Conservation (phyloP, 2,113 vertebrate species). For the Aegithalos caudatus region DNA sequence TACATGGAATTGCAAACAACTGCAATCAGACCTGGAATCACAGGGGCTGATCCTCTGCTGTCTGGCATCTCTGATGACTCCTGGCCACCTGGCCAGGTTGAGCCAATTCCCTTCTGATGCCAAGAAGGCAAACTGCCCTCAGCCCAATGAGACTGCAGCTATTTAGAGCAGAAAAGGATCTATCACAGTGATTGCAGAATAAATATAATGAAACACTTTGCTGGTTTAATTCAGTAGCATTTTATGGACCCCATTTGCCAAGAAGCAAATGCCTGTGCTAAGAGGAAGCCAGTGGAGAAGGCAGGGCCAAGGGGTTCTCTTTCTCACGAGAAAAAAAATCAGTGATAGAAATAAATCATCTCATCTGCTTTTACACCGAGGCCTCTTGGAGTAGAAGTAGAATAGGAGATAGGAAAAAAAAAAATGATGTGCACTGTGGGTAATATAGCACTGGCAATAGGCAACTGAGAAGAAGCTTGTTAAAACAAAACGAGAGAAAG, state of each 20-base stretch:
- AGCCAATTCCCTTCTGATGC: neutral
- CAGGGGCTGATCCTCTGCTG: neutral
- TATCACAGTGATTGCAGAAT: neutral
- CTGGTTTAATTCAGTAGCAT: neutral
- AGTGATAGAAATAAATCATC: conserved; percentile 34
- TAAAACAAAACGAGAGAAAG: conserved; percentile 58
- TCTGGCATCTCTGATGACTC: neutral
- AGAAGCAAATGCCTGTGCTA: neutral
- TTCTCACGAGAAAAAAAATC: neutral
- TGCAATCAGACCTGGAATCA: neutral
- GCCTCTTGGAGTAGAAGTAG: neutral
- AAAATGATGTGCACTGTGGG: neutral
- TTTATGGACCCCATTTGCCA: neutral
- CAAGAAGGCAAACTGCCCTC: neutral
- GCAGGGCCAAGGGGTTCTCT: neutral
- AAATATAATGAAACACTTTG: neutral
- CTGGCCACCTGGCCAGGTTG: neutral
- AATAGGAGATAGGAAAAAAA: neutral
- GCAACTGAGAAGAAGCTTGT: neutral
- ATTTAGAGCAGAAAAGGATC: neutral
- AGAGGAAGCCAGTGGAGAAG: neutral
- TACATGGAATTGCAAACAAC: neutral
- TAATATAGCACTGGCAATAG: neutral
- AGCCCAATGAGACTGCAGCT: neutral
- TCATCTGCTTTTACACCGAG: neutral